phyloP scores from a whole-genome alignment of 2,797 vertebrate species.

The Decapterus maruadsi region DNA sequence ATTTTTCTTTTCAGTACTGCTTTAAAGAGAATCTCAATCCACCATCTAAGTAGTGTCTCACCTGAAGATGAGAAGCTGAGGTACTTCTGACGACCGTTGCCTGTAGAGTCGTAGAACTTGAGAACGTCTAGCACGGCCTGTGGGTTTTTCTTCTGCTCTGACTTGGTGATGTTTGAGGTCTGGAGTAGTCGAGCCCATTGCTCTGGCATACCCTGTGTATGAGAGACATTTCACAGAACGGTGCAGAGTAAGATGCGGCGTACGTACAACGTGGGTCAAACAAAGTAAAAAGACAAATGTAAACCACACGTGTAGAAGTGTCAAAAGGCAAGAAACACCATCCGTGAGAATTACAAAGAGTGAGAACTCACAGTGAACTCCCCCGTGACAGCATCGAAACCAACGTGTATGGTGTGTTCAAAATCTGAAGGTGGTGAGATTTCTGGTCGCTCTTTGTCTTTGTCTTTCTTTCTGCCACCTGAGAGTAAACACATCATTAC shows the following conservation, averaged over 20 bases:
- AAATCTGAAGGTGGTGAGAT: constrained; percentile 98
- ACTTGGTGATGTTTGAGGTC: constrained; percentile 98
- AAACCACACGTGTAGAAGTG: too few relatives aligned
- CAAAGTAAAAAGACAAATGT: background rate
- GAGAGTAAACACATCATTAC: constrained; percentile 35
- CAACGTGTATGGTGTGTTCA: constrained; percentile 98
- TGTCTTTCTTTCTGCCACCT: constrained; percentile 95
- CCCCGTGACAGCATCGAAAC: constrained; percentile 97
- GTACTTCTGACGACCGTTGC: constrained; percentile 97
- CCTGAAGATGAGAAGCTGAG: constrained; percentile 98
- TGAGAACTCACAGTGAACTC: constrained; percentile 93
- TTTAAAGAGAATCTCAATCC: background rate
- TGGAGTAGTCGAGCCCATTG: constrained; percentile 98
- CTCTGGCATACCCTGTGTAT: constrained; percentile 95
- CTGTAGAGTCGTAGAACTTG: constrained; percentile 98
- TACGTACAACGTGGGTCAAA: background rate
- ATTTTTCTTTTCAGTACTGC: too few relatives aligned
- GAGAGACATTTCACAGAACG: background rate
- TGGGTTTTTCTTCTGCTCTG: constrained; percentile 99
- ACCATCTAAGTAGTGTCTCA: constrained; percentile 69
- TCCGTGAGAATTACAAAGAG: background rate
- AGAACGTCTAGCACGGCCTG: constrained; percentile 97
- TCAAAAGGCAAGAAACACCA: background rate
- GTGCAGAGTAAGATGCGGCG: background rate
- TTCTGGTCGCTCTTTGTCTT: constrained; percentile 96